Evolutionary conservation across 1,140 invertebrate genomes (phyloP), one percentile per base, ranked within the genome.

Genomic region (Pseudomyrmex cubaensis): DNA sequence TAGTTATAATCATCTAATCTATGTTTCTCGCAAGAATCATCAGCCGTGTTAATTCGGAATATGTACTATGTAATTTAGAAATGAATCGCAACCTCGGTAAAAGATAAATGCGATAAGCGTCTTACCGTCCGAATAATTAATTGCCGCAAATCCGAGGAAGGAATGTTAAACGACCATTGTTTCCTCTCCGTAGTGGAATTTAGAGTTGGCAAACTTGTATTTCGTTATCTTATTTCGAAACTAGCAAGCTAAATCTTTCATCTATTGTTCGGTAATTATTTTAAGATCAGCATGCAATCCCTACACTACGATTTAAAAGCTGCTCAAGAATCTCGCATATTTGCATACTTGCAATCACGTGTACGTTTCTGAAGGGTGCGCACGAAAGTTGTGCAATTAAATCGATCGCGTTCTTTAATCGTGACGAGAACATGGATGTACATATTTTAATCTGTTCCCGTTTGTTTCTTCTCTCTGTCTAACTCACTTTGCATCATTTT

Each of bases 331-430:
- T 17, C 63, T 48, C n/a, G 76, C 64, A 25, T 50, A 77, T 67
- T 78, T 69, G 52, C 75, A 78, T 69, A 35, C 13, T 77, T 54
- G 61, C 48, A n/a, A 67, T 77, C 63, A 77, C 75, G 63, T 50
- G 44, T 25, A 25, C 62, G 62, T 56, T 70, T 56, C 44, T 20
- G 7, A 7, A n/a, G 7, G 5, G 20, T 25, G 17, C 9, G 64
- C 76, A 70, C 66, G 66, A 70, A 61, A 61, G 57, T 80, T 72
- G 66, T 48, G 76, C 48, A 70, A 80, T 80, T 80, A 80, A 80
- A 80, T 61, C 61, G 76, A 80, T 80, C 76, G 66, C 66, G 66
- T 59, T 25, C 76, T 72, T 66, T 20, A 25, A 61, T 80, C 66
- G 66, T 35, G 66, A 80, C 66, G 13, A 72, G 66, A 66, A 15